Percentiles rank a stretch among this genome's conserved stretches.
These are phyloP conservation scores for Nephrocerus scutellatus DNA, from an alignment of 2,888 invertebrate genomes.

Conservation along the genomic window DNA sequence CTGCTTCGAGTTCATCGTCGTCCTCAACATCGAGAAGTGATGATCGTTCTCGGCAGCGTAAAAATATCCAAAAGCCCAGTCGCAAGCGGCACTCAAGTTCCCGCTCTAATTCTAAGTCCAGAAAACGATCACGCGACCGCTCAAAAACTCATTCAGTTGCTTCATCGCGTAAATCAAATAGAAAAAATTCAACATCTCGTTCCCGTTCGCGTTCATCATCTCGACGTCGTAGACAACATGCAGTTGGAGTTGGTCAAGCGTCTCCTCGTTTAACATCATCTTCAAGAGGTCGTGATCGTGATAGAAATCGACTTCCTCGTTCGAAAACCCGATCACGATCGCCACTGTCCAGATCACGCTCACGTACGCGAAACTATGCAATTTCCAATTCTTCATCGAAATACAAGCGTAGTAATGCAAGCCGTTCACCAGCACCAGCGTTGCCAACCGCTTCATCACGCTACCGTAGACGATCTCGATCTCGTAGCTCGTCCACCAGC, in stretches of 20 bases:
- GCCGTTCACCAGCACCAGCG: conserved; percentile 30
- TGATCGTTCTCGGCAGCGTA: conserved; percentile 5
- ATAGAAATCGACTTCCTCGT: no score
- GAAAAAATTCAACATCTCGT: conserved; percentile 21
- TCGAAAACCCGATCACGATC: no score
- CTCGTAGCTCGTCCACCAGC: conserved; percentile 17
- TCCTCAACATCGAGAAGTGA: conserved; percentile 5
- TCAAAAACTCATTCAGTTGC: conserved; percentile 26
- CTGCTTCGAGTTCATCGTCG: conserved; percentile 14
- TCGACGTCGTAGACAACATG: no score
- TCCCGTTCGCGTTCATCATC: conserved; percentile 26
- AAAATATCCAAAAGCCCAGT: conserved; percentile 5
- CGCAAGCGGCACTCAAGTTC: conserved; percentile 8
- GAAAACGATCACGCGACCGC: conserved; percentile 22
- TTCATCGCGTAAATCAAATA: conserved; percentile 23
- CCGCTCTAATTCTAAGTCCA: conserved; percentile 18
- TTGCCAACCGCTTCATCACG: no score
- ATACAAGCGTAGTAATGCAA: conserved; percentile 22
- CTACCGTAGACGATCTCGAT: conserved; percentile 17
- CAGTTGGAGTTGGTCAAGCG: no score
- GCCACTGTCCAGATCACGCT: conserved; percentile 22
- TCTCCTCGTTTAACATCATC: conserved; percentile 25
- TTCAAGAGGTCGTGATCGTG: conserved; percentile 27
- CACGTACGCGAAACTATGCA: conserved; percentile 25
- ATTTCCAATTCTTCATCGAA: conserved; percentile 23